Evolutionary conservation across 2,888 invertebrate species (phyloP), one percentile per base, ranked within the genome.

Genomic region (Temnothorax unifasciatus): DNA sequence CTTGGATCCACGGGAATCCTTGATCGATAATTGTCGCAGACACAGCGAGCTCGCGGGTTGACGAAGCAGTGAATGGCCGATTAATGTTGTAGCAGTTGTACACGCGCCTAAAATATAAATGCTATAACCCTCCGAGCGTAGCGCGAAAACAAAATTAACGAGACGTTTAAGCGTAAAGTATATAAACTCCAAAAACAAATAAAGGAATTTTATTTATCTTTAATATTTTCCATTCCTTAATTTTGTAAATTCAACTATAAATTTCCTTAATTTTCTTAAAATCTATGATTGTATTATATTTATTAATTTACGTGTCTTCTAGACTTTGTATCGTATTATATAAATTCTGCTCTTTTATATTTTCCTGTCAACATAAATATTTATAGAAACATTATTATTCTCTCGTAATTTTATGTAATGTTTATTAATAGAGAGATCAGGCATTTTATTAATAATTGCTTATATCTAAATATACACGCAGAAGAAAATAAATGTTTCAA

Each of bases 61-160:
- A 71, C 59, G 11, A 25, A 57, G 3, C 57, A 38, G 79, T 50
- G 59, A 79, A 38, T 38, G 44, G 47, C 47, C 47, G 21, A 47
- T 79, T 59, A 81, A 81, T 5, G 18, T 9, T 79, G 9, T 5
- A 61, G 34, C 9, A 34, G 8, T 13, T 25, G 21, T 38, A 21
- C n/a, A 8, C 21, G 50, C 25, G 18, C 18, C 15, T 25, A 18
- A 64, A 50, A 79, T 29, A 25, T 34, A 59, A 21, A 66, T 15
- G 21, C 18, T 63, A 4, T 21, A 13, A 47, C 3, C 29, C 38
- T 34, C 44, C 13, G 18, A 13, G 4, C 9, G 21, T 9, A 54
- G 41, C 0, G 11, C n/a, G n/a, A n/a, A 47, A 47, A 41, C 6
- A 9, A 34, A 41, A 75, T 50, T 11, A 63, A 75, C 18, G 13